Percentiles rank a stretch among this genome's conserved stretches.
Conservation (phyloP, 2,113 vertebrate species). For the Phrynocephalus versicolor region DNA sequence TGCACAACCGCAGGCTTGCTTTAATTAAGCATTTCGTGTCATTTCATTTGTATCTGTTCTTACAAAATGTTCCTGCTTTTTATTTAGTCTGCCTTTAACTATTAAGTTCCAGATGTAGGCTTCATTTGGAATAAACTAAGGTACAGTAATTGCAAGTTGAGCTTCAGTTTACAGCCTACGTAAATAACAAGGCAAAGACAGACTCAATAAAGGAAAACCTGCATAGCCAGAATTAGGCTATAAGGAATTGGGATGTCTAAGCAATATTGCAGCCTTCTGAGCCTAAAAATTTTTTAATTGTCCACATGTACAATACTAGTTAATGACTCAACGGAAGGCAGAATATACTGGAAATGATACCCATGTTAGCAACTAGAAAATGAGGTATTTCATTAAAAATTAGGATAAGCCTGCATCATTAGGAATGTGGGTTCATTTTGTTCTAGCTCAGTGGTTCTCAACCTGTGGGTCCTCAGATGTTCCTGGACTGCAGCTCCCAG, state of each 20-base stretch:
- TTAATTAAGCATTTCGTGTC: slow-evolving; percentile 62
- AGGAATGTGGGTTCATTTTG: not conserved
- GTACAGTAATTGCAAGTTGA: slow-evolving; percentile 60
- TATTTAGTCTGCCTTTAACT: slow-evolving; percentile 62
- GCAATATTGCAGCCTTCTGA: slow-evolving; percentile 30
- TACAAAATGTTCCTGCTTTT: slow-evolving; percentile 42
- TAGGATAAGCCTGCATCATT: not conserved
- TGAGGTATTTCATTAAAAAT: slow-evolving; percentile 22
- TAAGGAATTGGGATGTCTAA: slow-evolving; percentile 12
- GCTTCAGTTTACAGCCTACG: slow-evolving; percentile 67
- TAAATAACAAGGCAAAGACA: slow-evolving; percentile 69
- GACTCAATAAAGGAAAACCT: slow-evolving; percentile 49
- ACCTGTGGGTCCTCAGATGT: too few species aligned
- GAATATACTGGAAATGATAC: slow-evolving; percentile 23
- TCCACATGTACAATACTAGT: not conserved
- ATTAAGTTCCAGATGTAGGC: slow-evolving; percentile 63
- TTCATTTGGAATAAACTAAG: slow-evolving; percentile 46
- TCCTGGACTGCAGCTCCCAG: too few species aligned
- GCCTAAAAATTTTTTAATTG: slow-evolving; percentile 27
- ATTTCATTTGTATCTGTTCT: slow-evolving; percentile 62
- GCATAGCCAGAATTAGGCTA: slow-evolving; percentile 28
- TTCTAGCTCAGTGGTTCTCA: too few species aligned
- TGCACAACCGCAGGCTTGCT: slow-evolving; percentile 44
- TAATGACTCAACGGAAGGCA: not conserved
- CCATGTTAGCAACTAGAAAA: slow-evolving; percentile 21